Base-by-base conservation (phyloP, 2,113 vertebrate species). In the Gambusia affinis region DNA sequence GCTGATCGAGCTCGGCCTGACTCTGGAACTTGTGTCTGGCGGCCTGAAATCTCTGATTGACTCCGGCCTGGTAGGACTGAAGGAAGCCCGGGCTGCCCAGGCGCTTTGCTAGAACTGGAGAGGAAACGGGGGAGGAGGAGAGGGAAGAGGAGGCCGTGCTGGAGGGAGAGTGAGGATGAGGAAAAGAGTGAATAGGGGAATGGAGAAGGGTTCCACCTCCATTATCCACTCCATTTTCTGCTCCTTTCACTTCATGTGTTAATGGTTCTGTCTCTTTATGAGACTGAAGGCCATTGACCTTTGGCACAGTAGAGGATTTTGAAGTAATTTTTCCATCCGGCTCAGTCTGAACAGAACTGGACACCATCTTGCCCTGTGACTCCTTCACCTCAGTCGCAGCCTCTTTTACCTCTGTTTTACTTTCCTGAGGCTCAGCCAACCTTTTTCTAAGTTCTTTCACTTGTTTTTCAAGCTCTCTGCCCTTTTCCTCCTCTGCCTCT, bases 41-140 rank as follows among this genome's bases (percentile, higher is more conserved):
- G 0, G 97, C 98, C 0, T 99, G 98, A 93, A 99, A 99, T 0
- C 98, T 95, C 69, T 99, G 97, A 82, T 98, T 99, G 92, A 99
- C 94, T 61, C 97, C 96, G 14, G 96, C 96, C 86, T 99, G 97
- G 92, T 98, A 99, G 80, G 97, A 97, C 75, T 97, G 97, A 88
- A 97, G 98, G 70, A 95, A 94, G 0, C 95, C 92, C 0, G 95
- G 85, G n/a, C 95, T 96, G 78, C 92, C 80, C 0, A 97, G 42
- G 47, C 97, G 96, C 63, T 97, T 98, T 0, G 90, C 89, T 8
- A 98, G 93, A 0, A 98, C 95, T 0, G 98, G 98, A 0, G 98
- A 99, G 19, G 97, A 98, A 85, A 97, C 95, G n/a, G 98, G 98
- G 2, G 97, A 99, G 14, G 97, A 96, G 0, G 96, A 96, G 14